Evolutionary conservation across 2,797 vertebrate species (phyloP), one percentile per base, ranked within the genome.

Genomic region (Onychomys leucogaster): DNA sequence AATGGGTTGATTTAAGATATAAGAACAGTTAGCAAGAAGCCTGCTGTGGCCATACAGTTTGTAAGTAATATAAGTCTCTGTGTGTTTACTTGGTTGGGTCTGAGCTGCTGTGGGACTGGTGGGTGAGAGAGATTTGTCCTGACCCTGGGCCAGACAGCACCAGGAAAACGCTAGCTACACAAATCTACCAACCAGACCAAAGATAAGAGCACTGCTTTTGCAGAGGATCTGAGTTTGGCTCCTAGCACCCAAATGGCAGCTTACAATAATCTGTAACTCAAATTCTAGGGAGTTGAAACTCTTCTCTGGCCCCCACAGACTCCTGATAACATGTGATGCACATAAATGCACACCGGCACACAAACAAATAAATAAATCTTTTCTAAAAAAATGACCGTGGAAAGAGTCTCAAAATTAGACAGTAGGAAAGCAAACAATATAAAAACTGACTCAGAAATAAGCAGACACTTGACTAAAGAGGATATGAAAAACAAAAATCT

Each of bases 381-480:
- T 61, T 80, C 21, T 61, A 27, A 37, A 17, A 41, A 43, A 43
- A 84, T 75, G 52, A 85, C 59, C 75, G 80, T 80, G 57, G 81
- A 67, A 90, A 90, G 12, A 87, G 43, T 94, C 25, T 73, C 41
- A 93, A 84, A 94, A 81, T 27, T 80, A 88, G 65, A 69, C 73
- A 87, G 13, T 67, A 80, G 69, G 65, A 91, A 61, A 52, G 57
- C 41, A 96, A 97, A 55, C 21, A 87, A 89, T 23, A 55, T 82
- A 27, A 90, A 84, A 94, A 82, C 59, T 49, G 52, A 92, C 4
- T 65, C 89, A 78, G 84, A 90, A 57, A 82, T 90, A 82, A 78
- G 57, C 57, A 89, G 73, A 84, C 32, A 69, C 2, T 57, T 86
- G 34, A 78, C 71, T 82, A 43, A 86, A 86, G 52, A 78, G 16